These are phyloP conservation scores for Microdon myrmicae DNA, from an alignment of 2,888 invertebrate genomes.

Conservation along the genomic window DNA sequence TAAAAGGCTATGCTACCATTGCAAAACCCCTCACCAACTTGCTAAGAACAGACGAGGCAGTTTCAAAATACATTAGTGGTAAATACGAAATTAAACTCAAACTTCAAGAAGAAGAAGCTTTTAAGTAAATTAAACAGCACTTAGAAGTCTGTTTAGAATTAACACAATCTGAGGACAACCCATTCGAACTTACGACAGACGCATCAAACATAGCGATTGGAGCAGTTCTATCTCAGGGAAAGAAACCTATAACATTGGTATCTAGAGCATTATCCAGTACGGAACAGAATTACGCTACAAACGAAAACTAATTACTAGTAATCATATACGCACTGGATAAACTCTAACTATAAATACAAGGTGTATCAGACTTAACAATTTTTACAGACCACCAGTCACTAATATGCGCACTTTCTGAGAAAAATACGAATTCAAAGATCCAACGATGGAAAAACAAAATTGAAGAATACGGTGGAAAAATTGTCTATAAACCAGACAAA, in stretches of 20 bases:
- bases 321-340: slow-evolving; percentile 18
- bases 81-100: slow-evolving; percentile 11
- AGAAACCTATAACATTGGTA: slow-evolving; percentile 25
- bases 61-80: no score
- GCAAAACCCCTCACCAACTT: no score
- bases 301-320: slow-evolving; percentile 20
- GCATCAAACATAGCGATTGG: slow-evolving; percentile 7
- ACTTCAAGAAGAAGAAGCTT: slow-evolving; percentile 12
- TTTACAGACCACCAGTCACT: slow-evolving; percentile 24
- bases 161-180: slow-evolving; percentile 2
- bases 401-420: slow-evolving; percentile 46
- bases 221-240: slow-evolving; percentile 21
- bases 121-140: no score
- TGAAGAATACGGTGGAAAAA: slow-evolving; percentile 22
- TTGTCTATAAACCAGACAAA: slow-evolving; percentile 63
- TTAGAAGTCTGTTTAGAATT: no score
- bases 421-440: slow-evolving; percentile 37
- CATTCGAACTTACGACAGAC: slow-evolving; percentile 11
- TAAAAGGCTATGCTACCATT: no score
- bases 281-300: slow-evolving; percentile 24
- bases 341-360: slow-evolving; percentile 7
- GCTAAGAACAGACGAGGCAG: no score
- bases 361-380: slow-evolving; percentile 10
- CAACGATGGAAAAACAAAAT: slow-evolving; percentile 34
- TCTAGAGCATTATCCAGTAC: slow-evolving; percentile 15